Evolutionary conservation across 1,140 invertebrate species (phyloP).

Genomic region (Eriocheir sinensis): DNA sequence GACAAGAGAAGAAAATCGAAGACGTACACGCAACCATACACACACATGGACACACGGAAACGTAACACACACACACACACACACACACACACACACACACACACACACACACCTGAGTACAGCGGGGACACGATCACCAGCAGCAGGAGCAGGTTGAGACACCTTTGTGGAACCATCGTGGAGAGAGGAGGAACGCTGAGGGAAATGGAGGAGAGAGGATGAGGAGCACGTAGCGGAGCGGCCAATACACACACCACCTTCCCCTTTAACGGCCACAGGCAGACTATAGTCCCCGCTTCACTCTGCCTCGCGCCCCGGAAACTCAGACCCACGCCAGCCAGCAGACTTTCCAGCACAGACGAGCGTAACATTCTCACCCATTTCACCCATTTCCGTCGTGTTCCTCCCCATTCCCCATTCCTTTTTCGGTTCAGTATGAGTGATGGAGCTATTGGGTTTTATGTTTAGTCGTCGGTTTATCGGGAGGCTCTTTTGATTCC

Average conservation of each 20-base stretch:
- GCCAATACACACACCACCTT: not conserved
- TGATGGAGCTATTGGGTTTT: too few relatives aligned
- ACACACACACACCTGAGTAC: constrained; percentile 29
- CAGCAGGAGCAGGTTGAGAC: not conserved
- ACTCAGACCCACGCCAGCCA: not conserved
- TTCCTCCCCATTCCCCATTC: not conserved
- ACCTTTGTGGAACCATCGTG: not conserved
- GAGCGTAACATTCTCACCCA: not conserved
- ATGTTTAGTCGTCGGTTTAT: not conserved
- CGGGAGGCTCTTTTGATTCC: not conserved
- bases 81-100: constrained; percentile 50
- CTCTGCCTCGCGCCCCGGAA: not conserved
- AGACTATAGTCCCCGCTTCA: not conserved
- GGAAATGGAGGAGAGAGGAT: too few relatives aligned
- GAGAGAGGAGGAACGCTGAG: not conserved
- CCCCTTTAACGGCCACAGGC: not conserved
- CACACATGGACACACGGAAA: too few relatives aligned
- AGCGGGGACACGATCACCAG: not conserved
- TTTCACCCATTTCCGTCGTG: not conserved
- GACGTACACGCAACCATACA: too few relatives aligned
- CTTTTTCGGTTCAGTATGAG: too few relatives aligned
- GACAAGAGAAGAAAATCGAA: too few relatives aligned
- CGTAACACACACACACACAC: too few relatives aligned
- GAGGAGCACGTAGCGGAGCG: not conserved
- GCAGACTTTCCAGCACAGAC: not conserved